Evolutionary conservation across 2,797 vertebrate species (phyloP), one percentile per base, ranked within the genome.

Genomic region (Malacoctenus gilli): DNA sequence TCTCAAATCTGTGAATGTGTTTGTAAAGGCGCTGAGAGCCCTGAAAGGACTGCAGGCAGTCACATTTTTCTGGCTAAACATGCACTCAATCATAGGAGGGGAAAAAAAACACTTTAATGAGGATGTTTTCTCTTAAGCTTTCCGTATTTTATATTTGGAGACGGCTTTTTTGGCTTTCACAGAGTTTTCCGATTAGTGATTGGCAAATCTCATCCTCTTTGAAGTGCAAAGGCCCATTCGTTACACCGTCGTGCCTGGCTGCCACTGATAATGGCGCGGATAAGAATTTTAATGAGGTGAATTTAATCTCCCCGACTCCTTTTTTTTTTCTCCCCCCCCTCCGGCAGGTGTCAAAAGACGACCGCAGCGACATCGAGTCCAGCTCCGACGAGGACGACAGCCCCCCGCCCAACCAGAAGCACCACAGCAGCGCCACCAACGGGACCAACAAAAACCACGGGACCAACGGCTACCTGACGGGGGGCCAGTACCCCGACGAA

Each of bases 331-430:
- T 51, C 42, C 56, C 12, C 31, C 39, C n/a, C 4, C 16, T 40
- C 28, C 49, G 62, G 0, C 88, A 99, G 97, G 95, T 96, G 74
- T 92, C 95, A 74, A 98, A 96, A 87, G 96, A 99, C 66, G 92
- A 95, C 79, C 92, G 94, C 75, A 98, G 95, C 54, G 97, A 99
- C 64, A 91, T 98, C 11, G 97, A 99, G 88, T 97, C 95, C 59
- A 97, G 96, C 89, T 98, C 96, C 51, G 97, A 99, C 28, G 97
- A 99, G 74, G 97, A 98, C 3, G 93, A 95, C 66, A 87, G 91
- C n/a, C 85, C 84, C 20, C 88, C 89, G 35, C 72, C 89, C 50
- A 84, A 85, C 75, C 95, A 94, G 83, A 95, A 85, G 76, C 78
- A 76, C 1, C 94, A 96, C 77, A 92, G 80, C 77, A 95, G 87